Evolutionary conservation across 2,888 invertebrate species (phyloP).

Genomic region (Morinoia aosen): DNA sequence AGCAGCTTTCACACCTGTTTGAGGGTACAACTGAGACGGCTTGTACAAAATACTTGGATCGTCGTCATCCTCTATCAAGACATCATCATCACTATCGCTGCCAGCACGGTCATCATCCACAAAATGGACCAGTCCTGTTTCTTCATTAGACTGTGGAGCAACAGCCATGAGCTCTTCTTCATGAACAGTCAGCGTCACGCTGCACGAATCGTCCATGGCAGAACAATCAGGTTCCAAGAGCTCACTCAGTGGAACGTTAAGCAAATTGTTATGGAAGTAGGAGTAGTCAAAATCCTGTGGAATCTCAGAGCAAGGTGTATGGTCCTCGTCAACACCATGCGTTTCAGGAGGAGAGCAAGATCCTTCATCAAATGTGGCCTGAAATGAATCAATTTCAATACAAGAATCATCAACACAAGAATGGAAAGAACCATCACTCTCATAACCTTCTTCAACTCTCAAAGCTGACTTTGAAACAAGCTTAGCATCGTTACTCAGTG

Average conservation of each 20-base stretch:
- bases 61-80: slow-evolving; percentile 34
- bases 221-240: neutral
- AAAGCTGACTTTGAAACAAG: neutral
- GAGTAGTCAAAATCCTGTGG: neutral
- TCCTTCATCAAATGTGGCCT: neutral
- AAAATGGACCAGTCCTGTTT: neutral
- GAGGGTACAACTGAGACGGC: neutral
- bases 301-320: neutral
- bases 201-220: neutral
- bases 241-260: neutral
- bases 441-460: neutral
- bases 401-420: neutral
- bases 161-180: neutral
- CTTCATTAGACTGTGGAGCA: neutral
- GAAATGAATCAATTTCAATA: neutral
- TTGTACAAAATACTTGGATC: slow-evolving; percentile 21
- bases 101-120: neutral
- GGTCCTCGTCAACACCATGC: neutral
- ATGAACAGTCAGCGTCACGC: neutral
- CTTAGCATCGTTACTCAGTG: no score
- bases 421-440: slow-evolving; percentile 12
- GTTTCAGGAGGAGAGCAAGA: neutral
- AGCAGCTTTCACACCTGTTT: neutral
- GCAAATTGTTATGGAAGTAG: neutral
- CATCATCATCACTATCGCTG: slow-evolving; percentile 25